phyloP scores from a whole-genome alignment of 2,113 vertebrate genomes.

The Elaphurus davidianus region DNA sequence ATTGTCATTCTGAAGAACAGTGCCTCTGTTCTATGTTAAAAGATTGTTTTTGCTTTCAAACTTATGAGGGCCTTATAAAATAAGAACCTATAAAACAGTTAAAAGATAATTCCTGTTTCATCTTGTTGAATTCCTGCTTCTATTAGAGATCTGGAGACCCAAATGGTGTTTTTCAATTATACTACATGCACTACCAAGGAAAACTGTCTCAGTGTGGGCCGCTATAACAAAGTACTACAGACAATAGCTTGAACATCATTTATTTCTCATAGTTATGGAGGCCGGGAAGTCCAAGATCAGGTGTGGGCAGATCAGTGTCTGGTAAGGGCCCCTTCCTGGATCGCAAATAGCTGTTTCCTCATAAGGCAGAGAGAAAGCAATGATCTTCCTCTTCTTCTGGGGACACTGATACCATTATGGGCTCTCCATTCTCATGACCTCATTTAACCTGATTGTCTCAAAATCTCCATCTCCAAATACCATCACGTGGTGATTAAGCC shows the following conservation, averaged over 20 bases:
- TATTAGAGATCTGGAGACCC: not conserved
- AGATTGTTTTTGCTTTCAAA: not conserved
- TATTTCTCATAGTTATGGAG: not conserved
- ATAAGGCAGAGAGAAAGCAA: not conserved
- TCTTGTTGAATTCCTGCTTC: not conserved
- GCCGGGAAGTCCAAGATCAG: not conserved
- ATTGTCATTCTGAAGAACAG: slow-evolving; percentile 1
- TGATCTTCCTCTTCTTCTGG: not conserved
- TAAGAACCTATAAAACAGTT: not conserved
- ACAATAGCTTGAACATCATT: not conserved
- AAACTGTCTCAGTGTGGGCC: not conserved
- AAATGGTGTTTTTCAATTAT: not conserved
- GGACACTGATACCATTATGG: not conserved
- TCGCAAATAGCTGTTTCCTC: not conserved
- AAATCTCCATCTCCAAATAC: not conserved
- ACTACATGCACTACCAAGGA: not conserved
- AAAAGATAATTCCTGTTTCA: not conserved
- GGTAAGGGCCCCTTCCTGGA: not conserved
- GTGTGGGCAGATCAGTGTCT: not conserved
- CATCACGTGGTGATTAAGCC: not conserved
- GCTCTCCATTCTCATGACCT: not conserved
- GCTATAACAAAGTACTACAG: not conserved
- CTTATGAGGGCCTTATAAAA: not conserved
- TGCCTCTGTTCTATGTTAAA: not conserved
- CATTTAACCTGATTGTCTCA: not conserved